Evolutionary conservation across 1,140 invertebrate genomes (phyloP).

Genomic region (Drosophila eugracilis): DNA sequence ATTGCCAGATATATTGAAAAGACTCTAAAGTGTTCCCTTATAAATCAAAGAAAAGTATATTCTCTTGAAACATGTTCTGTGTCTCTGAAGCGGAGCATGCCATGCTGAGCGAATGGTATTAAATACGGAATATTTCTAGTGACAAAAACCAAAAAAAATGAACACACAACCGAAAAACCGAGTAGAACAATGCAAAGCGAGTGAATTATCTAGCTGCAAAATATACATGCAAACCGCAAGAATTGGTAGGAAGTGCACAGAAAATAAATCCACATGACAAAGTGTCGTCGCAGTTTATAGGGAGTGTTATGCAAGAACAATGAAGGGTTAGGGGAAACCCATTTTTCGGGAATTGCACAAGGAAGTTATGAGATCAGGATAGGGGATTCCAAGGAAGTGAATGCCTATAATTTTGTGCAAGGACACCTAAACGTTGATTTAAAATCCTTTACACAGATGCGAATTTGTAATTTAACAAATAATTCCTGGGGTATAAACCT

Average conservation of each 20-base stretch:
- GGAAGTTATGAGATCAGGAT: conserved; percentile 7
- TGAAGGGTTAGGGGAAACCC: not conserved
- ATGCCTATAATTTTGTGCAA: not conserved
- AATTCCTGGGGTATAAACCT: too few species aligned
- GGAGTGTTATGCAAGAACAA: conserved; percentile 33
- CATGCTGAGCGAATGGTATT: conserved; percentile 76
- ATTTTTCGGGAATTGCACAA: not conserved
- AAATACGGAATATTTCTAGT: conserved; percentile 46
- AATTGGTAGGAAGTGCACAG: conserved; percentile 36
- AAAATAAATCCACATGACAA: conserved; percentile 47
- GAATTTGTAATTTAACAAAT: too few species aligned
- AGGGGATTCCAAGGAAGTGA: not conserved
- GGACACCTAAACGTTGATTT: not conserved
- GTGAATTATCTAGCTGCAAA: conserved; percentile 19
- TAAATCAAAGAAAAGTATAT: not conserved
- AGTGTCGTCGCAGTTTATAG: conserved; percentile 24
- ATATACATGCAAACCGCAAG: conserved; percentile 33
- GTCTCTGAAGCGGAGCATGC: conserved; percentile 66
- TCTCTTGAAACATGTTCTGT: conserved; percentile 56
- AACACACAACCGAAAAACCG: not conserved
- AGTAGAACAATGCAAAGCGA: conserved; percentile 15
- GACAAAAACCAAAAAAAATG: conserved; percentile 1
- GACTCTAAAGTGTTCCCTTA: conserved; percentile 10
- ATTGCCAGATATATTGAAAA: not conserved
- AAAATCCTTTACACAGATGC: too few species aligned